Evolutionary conservation across 2,113 vertebrate genomes (phyloP), one percentile per base, ranked within the genome.

Genomic region (Dasypus novemcinctus): DNA sequence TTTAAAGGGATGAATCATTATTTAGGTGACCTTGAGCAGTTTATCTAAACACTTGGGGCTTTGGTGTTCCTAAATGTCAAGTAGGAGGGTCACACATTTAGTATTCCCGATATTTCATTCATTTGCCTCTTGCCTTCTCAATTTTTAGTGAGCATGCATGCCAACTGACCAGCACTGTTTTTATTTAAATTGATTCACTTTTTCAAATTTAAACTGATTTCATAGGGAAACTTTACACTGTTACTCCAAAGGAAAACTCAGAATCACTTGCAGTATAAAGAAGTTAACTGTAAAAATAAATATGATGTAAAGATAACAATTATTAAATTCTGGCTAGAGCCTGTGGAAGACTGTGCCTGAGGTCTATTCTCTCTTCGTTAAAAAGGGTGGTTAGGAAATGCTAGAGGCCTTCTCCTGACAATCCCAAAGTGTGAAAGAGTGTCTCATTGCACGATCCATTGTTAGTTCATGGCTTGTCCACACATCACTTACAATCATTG

Each of bases 191-290:
- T 7, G 33, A 49, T 64, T 76, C 7, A 2, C 8, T 54, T 83
- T 80, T 66, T 75, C 36, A 59, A 85, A 74, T 29, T 69, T 91
- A 68, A 36, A 14, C 87, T 92, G 74, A 80, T 90, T 94, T 90
- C 23, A 57, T 61, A 74, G 95, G 21, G 12, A 84, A 61, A 23
- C 3, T 20, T 72, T 79, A 31, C 31, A 79, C 46, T 57, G 46
- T 54, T 87, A 31, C 27, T 91, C 11, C 46, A 92, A 76, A 41
- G 36, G 52, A 93, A 90, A 90, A 90, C 31, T 68, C 36, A 80
- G 38, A 89, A 38, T 80, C 20, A 59, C 74, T 88, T 79, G 54
- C 49, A 71, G 76, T 59, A 41, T 82, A 72, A 71, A 52, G 41
- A 87, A 49, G 33, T 36, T 17, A 57, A 82, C 0, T 23, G 1